Percentiles rank a stretch among this genome's conserved stretches.
These are phyloP conservation scores for Megalopta genalis DNA, from an alignment of 1,140 invertebrate genomes.

Conservation along the genomic window DNA sequence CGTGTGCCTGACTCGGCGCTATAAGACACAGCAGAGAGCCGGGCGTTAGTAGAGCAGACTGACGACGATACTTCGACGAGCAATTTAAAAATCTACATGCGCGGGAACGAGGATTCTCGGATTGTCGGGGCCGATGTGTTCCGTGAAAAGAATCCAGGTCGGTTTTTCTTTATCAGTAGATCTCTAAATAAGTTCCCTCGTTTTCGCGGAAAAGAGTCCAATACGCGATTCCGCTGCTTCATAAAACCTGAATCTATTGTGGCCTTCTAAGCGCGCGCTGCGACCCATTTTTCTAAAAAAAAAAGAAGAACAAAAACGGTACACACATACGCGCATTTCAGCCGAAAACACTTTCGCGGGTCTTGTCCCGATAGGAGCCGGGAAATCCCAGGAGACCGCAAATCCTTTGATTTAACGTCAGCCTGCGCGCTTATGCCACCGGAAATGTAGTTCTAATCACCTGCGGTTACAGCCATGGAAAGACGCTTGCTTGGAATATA, in stretches of 20 bases:
- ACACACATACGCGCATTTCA: too few relatives aligned
- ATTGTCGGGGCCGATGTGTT: background rate
- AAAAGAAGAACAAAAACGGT: too few relatives aligned
- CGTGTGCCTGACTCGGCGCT: too few relatives aligned
- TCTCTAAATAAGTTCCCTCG: background rate
- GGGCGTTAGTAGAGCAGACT: too few relatives aligned
- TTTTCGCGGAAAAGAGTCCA: background rate
- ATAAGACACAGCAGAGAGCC: too few relatives aligned
- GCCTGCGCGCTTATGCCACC: background rate
- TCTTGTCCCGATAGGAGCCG: background rate
- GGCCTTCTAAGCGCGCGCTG: background rate
- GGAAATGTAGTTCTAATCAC: conserved; percentile 28
- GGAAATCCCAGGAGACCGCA: conserved; percentile 23
- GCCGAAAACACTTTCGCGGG: background rate
- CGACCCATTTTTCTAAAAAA: too few relatives aligned
- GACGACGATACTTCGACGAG: background rate
- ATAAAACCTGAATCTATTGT: conserved; percentile 5
- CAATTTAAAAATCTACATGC: background rate
- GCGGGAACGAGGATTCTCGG: background rate
- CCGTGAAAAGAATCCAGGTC: background rate
- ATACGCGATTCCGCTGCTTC: background rate
- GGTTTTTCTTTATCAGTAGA: background rate
- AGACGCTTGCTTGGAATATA: conserved; percentile 7
- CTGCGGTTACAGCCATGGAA: conserved; percentile 8
- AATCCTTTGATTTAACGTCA: conserved; percentile 29